A percentile compares a stretch with the other conserved stretches of the same genome.
These are phyloP conservation scores for Gymnoscelis rufifasciata DNA, from an alignment of 2,888 invertebrate genomes.

Conservation along the genomic window DNA sequence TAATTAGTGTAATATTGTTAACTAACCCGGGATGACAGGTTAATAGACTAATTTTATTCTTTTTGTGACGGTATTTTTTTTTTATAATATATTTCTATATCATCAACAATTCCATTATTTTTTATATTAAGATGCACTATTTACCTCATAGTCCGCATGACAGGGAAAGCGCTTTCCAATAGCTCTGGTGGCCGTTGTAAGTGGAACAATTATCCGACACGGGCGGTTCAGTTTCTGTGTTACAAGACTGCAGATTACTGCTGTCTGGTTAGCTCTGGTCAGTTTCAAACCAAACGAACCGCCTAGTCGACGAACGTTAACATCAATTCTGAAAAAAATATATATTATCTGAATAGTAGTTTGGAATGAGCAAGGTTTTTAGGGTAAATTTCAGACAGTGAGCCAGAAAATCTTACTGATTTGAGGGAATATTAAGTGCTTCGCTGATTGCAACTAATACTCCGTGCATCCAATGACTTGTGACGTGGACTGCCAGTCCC, in stretches of 20 bases:
- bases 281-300: constrained; percentile 85
- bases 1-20: too few relatives aligned
- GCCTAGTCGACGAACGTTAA: constrained; percentile 63
- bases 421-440: constrained; percentile 76
- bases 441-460: constrained; percentile 73
- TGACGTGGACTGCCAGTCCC: constrained; percentile 81
- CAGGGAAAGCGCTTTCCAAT: constrained; percentile 77
- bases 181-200: constrained; percentile 81
- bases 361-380: too few relatives aligned
- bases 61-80: too few relatives aligned
- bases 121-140: too few relatives aligned
- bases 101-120: too few relatives aligned
- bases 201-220: constrained; percentile 81
- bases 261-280: constrained; percentile 73
- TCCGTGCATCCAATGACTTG: constrained; percentile 81
- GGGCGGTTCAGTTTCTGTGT: constrained; percentile 80
- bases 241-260: constrained; percentile 66
- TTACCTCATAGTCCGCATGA: constrained; percentile 75
- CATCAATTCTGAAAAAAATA: constrained; percentile 78
- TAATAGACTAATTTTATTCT: too few relatives aligned
- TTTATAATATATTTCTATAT: too few relatives aligned
- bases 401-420: constrained; percentile 75
- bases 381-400: too few relatives aligned
- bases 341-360: not conserved
- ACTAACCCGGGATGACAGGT: too few relatives aligned